Base-by-base conservation (phyloP, 2,888 invertebrate species). In the Chirona hameri region DNA sequence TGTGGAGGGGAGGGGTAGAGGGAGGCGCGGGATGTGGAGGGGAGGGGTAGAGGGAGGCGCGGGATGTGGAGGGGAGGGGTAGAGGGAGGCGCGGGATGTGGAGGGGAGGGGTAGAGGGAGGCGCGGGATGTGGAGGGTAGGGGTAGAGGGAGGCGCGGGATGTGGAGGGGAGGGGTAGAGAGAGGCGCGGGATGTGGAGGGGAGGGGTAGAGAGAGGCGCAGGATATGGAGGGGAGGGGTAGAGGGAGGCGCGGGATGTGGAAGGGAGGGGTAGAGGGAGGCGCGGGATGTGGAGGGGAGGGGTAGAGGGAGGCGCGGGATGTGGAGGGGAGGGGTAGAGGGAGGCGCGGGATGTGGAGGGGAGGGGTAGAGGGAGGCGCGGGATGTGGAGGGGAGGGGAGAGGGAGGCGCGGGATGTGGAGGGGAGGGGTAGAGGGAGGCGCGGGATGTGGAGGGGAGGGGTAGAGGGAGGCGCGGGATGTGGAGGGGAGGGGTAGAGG, bases 61-160 rank as follows among this genome's bases (percentile, higher is more conserved):
- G 12, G n/a, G 52, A 52, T 18, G 85, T 84, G 39, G 7, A 24
- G 9, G 29, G 57, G 76, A 60, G 27, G 48, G 84, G 85, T 81
- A 52, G 18, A 21, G 18, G 57, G 21, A 21, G 57, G 15, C 1
- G 24, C 4, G 18, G 57, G 1, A 15, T 21, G 57, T 21, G 15
- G n/a, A n/a, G n/a, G n/a, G n/a, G n/a, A n/a, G n/a, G n/a, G n/a
- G n/a, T n/a, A n/a, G n/a, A n/a, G n/a, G n/a, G n/a, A n/a, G n/a
- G n/a, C n/a, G n/a, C n/a, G n/a, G n/a, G n/a, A n/a, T n/a, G n/a
- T n/a, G n/a, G n/a, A n/a, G n/a, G n/a, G n/a, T n/a, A n/a, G 60
- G 24, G 10, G 60, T 10, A n/a, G 7, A 18, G 60, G 24, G 21
- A 18, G 24, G 60, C 2, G n/a, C 15, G 12, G n/a, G 52, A 52